Evolutionary conservation across 2,113 vertebrate genomes (phyloP), one percentile per base, ranked within the genome.

Genomic region (Catharus fuscescens): DNA sequence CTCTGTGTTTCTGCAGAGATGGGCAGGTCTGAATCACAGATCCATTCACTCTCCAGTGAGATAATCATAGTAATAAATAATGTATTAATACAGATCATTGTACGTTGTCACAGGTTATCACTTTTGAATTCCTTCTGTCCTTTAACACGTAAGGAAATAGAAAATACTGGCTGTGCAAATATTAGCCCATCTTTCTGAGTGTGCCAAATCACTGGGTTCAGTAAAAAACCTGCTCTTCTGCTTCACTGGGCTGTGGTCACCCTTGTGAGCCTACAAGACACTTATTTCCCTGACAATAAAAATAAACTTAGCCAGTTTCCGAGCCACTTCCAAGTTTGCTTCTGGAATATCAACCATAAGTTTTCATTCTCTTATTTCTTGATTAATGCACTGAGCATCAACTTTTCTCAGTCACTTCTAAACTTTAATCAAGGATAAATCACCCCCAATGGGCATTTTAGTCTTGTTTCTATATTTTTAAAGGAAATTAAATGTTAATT

Each of bases 401-500:
- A 57, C 53, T 84, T 74, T 91, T 90, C 95, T 93, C 69, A 28
- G 76, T 93, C 90, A 56, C 42, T 90, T 95, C 77, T 32, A 32
- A 62, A 94, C 86, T 95, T 95, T 92, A 92, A 93, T 96, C 92
- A 93, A 36, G 18, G 78, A 86, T 86, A 91, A 96, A 89, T 80
- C 71, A 92, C 88, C 64, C 80, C 95, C 92, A 56, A 18, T 73
- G 95, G 87, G 67, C 77, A 80, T 92, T 96, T 95, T 87, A 89
- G 86, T 95, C 86, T 93, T 96, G 79, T 92, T 94, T 94, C 92
- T 95, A 11, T 97, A 21, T 94, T 97, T 95, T 95, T 88, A 86
- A 67, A 84, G 91, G 92, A 93, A 95, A 97, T 60, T 94, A 96
- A 95, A 90, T 80, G 14, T 97, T 94, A 95, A 97, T 97, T 94